Evolutionary conservation across 2,113 vertebrate species (phyloP).

Genomic region (Passer domesticus): DNA sequence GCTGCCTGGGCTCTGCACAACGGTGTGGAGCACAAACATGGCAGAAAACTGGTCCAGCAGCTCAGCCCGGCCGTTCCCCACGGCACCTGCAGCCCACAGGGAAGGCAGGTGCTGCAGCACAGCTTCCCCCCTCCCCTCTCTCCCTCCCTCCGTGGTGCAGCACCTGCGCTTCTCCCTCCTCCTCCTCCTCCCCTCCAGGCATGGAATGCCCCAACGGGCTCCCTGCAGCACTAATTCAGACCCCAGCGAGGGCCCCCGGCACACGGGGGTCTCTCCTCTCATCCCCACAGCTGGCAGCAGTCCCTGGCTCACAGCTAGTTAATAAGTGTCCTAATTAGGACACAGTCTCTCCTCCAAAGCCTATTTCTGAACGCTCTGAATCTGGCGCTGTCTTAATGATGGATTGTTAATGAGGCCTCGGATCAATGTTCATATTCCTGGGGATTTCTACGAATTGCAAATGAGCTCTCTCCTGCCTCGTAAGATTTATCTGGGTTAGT

Average conservation of each 20-base stretch:
- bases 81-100: not conserved
- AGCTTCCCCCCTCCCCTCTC: not conserved
- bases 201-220: accelerated
- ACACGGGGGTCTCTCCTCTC: not conserved
- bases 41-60: not conserved
- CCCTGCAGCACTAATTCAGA: not conserved
- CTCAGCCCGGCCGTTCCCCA: accelerated
- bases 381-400: slow-evolving; percentile 37
- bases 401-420: slow-evolving; percentile 50
- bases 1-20: not conserved
- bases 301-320: slow-evolving; percentile 27
- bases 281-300: not conserved
- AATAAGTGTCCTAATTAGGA: slow-evolving; percentile 53
- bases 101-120: not conserved
- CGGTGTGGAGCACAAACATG: not conserved
- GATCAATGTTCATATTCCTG: slow-evolving; percentile 48
- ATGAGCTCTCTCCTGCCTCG: not conserved
- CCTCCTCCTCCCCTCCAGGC: not conserved
- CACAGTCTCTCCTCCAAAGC: slow-evolving; percentile 7
- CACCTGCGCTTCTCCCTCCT: not conserved
- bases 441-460: slow-evolving; percentile 51
- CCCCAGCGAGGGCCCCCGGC: not conserved
- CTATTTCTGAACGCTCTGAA: slow-evolving; percentile 43
- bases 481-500: slow-evolving; percentile 43
- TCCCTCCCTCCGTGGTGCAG: not conserved